Evolutionary conservation across 1,140 invertebrate genomes (phyloP).

Genomic region (Probaryconus sp.): DNA sequence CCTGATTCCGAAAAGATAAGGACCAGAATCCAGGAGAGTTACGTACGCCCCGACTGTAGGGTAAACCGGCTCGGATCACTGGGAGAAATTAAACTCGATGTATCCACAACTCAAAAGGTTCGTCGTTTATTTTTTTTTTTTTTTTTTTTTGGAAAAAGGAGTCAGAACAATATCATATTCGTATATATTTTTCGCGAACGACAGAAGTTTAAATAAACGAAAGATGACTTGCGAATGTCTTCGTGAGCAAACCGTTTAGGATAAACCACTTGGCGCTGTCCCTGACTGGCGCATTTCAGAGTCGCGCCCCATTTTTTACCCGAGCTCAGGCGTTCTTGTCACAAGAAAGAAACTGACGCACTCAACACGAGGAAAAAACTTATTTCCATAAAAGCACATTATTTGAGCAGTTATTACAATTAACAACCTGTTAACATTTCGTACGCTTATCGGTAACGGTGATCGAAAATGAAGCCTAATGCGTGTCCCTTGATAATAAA

Average conservation of each 20-base stretch:
- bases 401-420: conserved; percentile 22
- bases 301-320: conserved; percentile 17
- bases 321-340: not conserved
- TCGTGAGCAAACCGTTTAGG: conserved; percentile 31
- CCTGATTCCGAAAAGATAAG: conserved; percentile 37
- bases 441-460: not conserved
- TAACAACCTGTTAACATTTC: conserved; percentile 8
- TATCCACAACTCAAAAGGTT: conserved; percentile 2
- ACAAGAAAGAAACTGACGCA: no score
- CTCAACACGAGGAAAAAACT: no score
- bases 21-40: no score
- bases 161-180: not conserved
- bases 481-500: conserved; percentile 11
- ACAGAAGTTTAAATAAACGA: no score
- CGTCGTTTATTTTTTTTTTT: no score
- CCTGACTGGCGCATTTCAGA: conserved; percentile 20
- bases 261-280: not conserved
- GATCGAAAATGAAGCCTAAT: conserved; percentile 10
- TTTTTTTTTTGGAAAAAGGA: conserved; percentile 23
- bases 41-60: no score
- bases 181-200: no score
- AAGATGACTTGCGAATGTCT: no score
- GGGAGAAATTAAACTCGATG: conserved; percentile 6
- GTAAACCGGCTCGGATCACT: conserved; percentile 26
- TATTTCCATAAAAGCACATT: no score